Conservation (phyloP, 2,113 vertebrate species). For the Dromaius novaehollandiae region DNA sequence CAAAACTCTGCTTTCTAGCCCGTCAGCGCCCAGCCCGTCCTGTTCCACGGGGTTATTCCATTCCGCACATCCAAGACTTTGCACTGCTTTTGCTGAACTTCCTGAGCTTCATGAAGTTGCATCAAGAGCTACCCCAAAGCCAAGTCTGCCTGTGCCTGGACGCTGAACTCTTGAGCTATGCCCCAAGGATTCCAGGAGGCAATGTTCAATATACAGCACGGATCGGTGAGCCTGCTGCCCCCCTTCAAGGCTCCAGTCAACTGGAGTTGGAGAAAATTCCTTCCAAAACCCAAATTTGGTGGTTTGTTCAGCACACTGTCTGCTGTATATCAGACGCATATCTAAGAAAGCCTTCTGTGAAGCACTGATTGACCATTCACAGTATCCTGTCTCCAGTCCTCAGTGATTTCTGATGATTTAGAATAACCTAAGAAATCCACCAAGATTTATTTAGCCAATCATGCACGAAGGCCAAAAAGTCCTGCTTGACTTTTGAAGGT, state of each 20-base stretch:
- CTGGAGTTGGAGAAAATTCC: neutral
- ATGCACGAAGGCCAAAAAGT: neutral
- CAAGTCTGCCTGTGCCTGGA: too few species aligned
- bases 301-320: neutral
- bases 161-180: too few species aligned
- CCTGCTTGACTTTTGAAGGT: neutral
- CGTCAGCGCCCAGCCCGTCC: too few species aligned
- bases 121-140: too few species aligned
- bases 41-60: too few species aligned
- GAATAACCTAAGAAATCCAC: neutral
- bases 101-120: too few species aligned
- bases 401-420: neutral
- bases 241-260: neutral
- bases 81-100: too few species aligned
- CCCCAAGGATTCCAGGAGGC: neutral
- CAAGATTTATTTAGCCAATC: neutral
- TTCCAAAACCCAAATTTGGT: neutral
- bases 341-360: neutral
- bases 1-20: too few species aligned
- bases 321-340: rapidly evolving
- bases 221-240: neutral
- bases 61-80: too few species aligned
- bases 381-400: neutral
- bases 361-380: rapidly evolving
- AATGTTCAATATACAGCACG: neutral